Base-by-base conservation (phyloP, 2,888 invertebrate genomes). In the Harpagoxenus sublaevis region DNA sequence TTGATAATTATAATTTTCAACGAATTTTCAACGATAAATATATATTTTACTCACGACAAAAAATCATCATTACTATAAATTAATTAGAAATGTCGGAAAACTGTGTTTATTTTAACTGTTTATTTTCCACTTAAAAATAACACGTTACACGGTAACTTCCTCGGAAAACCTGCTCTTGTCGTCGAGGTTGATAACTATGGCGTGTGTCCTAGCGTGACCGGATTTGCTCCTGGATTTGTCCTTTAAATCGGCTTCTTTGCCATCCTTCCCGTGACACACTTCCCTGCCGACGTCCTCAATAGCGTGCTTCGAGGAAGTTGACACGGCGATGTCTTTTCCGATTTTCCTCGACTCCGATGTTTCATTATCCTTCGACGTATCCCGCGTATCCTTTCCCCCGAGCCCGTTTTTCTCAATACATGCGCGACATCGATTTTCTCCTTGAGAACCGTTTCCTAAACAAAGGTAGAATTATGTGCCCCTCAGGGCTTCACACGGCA, bases 151-250 rank as follows among this genome's bases (percentile, higher is more conserved):
- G 73, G 97, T 97, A 88, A 98, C 97, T 95, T 98, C 98, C 95
- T 98, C 97, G 65, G 97, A 97, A 95, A 97, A 97, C 92, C 97
- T 96, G 94, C 97, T 97, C 93, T 97, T 97, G 95, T 97, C 97
- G 93, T 97, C 97, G 92, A 97, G 95, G 95, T 97, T 97, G 89
- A 98, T 97, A 90, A 97, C 97, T 92, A 97, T 97, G n/a, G 97
- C 97, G 92, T 97, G 97, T 86, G 97, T 97, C 92, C 97, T 96
- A 18, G 97, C 97, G 91, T 97, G 97, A 0, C 97, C 97, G 10
- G 97, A 97, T 93, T 94, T 94, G 77, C 91, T 92, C 83, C 86
- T 89, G 71, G 53, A 91, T 88, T 79, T 92, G 55, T 90, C 77
- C 79, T 84, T 78, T 5, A 66, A 5, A n/a, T 86, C 86, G 3